Percentiles rank a stretch among this genome's conserved stretches.
Evolutionary conservation across 2,797 vertebrate species (phyloP).

Genomic region (Cryptoprocta ferox): DNA sequence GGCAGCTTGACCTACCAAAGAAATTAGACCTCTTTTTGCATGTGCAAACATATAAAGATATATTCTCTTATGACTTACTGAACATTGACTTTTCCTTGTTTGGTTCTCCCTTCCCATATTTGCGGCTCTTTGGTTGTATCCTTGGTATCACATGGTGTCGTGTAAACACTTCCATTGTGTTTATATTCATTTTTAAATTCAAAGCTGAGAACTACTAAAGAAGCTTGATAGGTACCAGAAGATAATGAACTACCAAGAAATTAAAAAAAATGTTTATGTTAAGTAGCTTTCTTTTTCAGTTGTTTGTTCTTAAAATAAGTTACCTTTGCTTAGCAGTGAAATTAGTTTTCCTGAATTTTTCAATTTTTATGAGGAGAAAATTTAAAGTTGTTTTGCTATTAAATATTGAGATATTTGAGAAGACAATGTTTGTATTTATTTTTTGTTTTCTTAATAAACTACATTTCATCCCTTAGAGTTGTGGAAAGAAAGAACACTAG

Average conservation of each 20-base stretch:
- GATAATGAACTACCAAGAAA: not conserved
- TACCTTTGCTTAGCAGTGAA: not conserved
- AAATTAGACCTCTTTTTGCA: not conserved
- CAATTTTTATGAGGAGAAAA: slow-evolving; percentile 7
- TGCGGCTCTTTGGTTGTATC: not conserved
- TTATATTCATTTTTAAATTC: slow-evolving; percentile 47
- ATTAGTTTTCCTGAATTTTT: not conserved
- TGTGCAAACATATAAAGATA: not conserved
- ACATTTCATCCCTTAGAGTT: slow-evolving; percentile 6
- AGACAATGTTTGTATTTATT: slow-evolving; percentile 3
- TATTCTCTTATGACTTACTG: not conserved
- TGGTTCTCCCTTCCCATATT: not conserved
- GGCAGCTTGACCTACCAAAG: not conserved
- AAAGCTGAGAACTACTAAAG: not conserved
- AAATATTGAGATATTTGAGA: slow-evolving; percentile 3
- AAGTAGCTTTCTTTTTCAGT: slow-evolving; percentile 25
- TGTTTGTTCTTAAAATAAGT: slow-evolving; percentile 40
- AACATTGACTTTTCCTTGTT: not conserved
- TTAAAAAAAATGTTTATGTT: too few relatives aligned
- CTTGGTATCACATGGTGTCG: not conserved
- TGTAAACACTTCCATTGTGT: slow-evolving; percentile 28
- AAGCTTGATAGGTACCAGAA: not conserved
- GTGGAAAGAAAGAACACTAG: slow-evolving; percentile 19
- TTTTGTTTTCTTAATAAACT: not conserved
- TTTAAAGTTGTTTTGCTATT: slow-evolving; percentile 41